These are phyloP conservation scores for Heliothis virescens DNA, from an alignment of 1,140 invertebrate species.

Conservation along the genomic window DNA sequence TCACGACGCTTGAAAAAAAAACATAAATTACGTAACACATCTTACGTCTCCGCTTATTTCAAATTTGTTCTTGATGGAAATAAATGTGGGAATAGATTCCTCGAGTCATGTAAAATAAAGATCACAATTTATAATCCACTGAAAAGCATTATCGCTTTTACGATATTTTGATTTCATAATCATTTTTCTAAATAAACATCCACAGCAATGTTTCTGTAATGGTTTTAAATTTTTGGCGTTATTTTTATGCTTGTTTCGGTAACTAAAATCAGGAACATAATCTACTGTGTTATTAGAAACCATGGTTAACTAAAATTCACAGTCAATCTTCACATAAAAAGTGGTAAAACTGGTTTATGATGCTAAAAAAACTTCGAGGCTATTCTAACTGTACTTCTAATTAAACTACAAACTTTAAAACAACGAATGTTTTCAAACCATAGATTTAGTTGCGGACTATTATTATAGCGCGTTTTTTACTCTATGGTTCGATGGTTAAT, in stretches of 20 bases:
- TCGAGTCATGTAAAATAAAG: not conserved
- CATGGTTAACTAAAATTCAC: not conserved
- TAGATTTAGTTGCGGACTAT: not conserved
- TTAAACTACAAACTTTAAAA: not conserved
- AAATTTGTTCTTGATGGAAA: not conserved
- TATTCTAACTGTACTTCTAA: not conserved
- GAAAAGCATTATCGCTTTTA: too few species aligned
- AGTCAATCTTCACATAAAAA: not conserved
- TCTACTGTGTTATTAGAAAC: not conserved
- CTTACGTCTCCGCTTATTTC: not conserved
- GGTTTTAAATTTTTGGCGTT: too few species aligned
- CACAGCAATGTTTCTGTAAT: too few species aligned
- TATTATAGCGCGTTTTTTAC: not conserved
- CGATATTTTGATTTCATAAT: too few species aligned
- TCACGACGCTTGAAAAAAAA: not conserved
- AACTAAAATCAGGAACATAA: not conserved
- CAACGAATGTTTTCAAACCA: not conserved
- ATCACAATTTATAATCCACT: not conserved
- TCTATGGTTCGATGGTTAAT: too few species aligned
- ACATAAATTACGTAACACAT: not conserved
- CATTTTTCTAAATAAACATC: too few species aligned
- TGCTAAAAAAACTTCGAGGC: not conserved
- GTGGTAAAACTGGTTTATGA: not conserved
- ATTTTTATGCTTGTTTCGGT: too few species aligned
- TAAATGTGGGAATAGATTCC: not conserved